Evolutionary conservation across 2,888 invertebrate species (phyloP).

Genomic region (Tortricodes alternella): DNA sequence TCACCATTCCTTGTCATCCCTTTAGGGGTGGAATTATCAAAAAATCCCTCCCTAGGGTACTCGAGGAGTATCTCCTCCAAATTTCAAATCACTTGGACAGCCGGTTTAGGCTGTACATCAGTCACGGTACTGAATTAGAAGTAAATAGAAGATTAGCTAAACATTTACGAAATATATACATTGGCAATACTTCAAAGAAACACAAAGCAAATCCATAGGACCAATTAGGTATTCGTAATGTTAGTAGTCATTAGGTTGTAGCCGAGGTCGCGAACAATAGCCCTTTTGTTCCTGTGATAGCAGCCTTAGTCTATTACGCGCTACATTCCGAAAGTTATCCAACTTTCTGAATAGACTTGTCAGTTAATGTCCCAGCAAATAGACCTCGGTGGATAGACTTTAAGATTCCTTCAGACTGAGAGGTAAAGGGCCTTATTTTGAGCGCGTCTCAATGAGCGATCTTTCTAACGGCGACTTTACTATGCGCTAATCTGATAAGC

Average conservation of each 20-base stretch:
- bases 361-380: constrained; percentile 66
- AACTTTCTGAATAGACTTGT: constrained; percentile 66
- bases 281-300: constrained; percentile 55
- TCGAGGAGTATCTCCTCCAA: no score
- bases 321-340: constrained; percentile 59
- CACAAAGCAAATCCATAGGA: constrained; percentile 15
- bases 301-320: constrained; percentile 57
- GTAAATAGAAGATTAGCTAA: no score
- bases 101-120: no score
- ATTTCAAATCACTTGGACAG: no score
- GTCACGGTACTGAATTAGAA: no score
- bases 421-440: not conserved
- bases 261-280: constrained; percentile 47
- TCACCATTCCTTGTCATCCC: no score
- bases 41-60: no score
- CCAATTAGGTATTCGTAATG: constrained; percentile 44
- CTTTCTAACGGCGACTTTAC: no score
- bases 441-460: no score
- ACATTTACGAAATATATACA: not conserved
- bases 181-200: not conserved
- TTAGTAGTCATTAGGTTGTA: constrained; percentile 52
- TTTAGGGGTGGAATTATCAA: no score
- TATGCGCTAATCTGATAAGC: no score
- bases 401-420: not conserved
- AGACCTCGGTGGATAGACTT: constrained; percentile 39